Base-by-base conservation (phyloP, 1,140 invertebrate species). In the Zophobas atratus region DNA sequence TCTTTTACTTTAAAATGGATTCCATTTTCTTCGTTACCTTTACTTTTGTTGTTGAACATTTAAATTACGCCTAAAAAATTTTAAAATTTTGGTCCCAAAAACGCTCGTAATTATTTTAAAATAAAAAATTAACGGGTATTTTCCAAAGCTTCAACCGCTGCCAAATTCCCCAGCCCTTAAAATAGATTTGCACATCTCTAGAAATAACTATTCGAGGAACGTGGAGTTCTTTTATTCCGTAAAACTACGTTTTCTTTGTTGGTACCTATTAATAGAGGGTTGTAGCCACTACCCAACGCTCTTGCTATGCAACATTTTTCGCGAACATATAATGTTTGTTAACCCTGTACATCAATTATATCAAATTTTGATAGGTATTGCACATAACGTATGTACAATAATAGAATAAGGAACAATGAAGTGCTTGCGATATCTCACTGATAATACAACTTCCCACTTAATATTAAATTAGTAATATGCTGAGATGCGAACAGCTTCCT, bases 121-220 rank as follows among this genome's bases (percentile, higher is more conserved):
- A n/a, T n/a, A 6, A 51, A 51, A 51, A 51, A 51, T n/a, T 51
- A 20, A 20, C 49, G n/a, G n/a, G 2, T 5, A 33, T 67, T 67
- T 67, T 39, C 39, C 60, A 67, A 67, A 67, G 43, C 60, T 43
- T 41, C 20, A 32, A 20, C 8, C 38, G 60, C 39, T n/a, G 60
- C 60, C 60, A 67, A 67, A 67, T 67, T 67, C 60, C 39, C 60
- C 39, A 67, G 60, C 60, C 60, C 60, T 43, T 67, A 67, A 73
- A 73, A 53, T 73, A 73, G 71, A 73, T 73, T 73, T 73, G 70
- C 51, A 55, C 55, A 73, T 73, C 71, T 73, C 71, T 73, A 73
- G 71, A 73, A 73, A 73, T 73, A 73, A 39, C 60, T 67, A 41
- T 39, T 39, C 39, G 60, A 32, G 60, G 39, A 67, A 67, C 60